Evolutionary conservation across 2,888 invertebrate genomes (phyloP).

Genomic region (Andrena praecox): DNA sequence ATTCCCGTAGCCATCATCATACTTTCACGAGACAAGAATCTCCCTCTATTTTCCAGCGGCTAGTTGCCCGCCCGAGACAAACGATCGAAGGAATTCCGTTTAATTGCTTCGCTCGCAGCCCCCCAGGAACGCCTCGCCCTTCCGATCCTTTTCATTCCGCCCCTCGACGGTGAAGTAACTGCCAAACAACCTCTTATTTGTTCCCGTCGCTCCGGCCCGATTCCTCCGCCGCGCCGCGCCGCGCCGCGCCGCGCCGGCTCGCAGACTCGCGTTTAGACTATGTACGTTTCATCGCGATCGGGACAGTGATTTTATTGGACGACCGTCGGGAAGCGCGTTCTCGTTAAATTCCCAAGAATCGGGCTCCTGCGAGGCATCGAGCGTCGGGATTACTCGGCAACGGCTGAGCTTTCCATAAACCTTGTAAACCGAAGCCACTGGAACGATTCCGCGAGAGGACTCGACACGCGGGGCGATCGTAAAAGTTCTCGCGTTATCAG

Average conservation of each 20-base stretch:
- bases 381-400: too few species aligned
- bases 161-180: constrained; percentile 44
- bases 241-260: background rate
- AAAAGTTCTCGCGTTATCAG: constrained; percentile 16
- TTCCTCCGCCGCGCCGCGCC: background rate
- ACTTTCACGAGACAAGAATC: constrained; percentile 54
- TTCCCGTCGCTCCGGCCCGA: constrained; percentile 9
- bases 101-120: constrained; percentile 66
- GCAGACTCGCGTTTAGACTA: background rate
- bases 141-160: constrained; percentile 53
- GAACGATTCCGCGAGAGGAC: background rate
- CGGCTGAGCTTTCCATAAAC: background rate
- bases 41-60: constrained; percentile 42
- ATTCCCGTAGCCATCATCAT: constrained; percentile 42
- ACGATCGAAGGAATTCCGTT: constrained; percentile 72
- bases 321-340: background rate
- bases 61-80: constrained; percentile 64
- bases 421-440: background rate
- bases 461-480: background rate
- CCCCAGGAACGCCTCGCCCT: constrained; percentile 14
- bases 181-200: constrained; percentile 59
- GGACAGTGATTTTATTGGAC: background rate
- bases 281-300: background rate
- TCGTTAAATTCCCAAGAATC: constrained; percentile 2
- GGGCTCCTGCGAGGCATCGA: background rate